Evolutionary conservation across 2,888 invertebrate species (phyloP).

Genomic region (Actias luna): DNA sequence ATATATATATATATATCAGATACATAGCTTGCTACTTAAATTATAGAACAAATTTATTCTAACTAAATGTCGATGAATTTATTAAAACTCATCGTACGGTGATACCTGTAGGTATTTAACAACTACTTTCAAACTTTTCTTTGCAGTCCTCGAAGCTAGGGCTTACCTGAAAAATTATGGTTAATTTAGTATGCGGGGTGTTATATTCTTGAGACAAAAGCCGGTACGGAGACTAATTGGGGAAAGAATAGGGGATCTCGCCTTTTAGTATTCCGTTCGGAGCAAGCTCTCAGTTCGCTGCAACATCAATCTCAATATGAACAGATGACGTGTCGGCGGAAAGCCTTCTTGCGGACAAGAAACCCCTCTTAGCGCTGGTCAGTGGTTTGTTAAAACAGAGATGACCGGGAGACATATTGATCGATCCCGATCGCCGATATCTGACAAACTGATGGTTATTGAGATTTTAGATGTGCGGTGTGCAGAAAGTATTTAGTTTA

Average conservation of each 20-base stretch:
- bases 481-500: background rate
- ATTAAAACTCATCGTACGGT: background rate
- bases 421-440: conserved; percentile 52
- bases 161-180: conserved; percentile 63
- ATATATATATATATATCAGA: background rate
- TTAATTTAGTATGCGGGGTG: conserved; percentile 74
- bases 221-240: conserved; percentile 73
- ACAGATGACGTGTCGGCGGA: conserved; percentile 72
- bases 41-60: background rate
- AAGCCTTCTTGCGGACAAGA: conserved; percentile 67
- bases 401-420: conserved; percentile 50
- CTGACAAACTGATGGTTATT: conserved; percentile 14
- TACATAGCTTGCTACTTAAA: background rate
- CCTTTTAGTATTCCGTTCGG: conserved; percentile 73
- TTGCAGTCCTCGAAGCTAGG: conserved; percentile 2
- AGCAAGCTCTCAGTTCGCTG: conserved; percentile 55
- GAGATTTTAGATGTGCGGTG: background rate
- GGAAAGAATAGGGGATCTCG: conserved; percentile 66
- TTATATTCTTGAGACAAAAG: conserved; percentile 62
- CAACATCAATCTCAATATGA: conserved; percentile 79
- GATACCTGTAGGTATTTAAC: conserved; percentile 7
- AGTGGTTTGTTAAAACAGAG: conserved; percentile 20
- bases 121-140: conserved; percentile 5
- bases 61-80: background rate
- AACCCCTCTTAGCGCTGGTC: conserved; percentile 68